Percentiles rank a stretch among this genome's conserved stretches.
These are phyloP conservation scores for Drosophila azteca DNA, from an alignment of 1,140 invertebrate genomes.

Conservation along the genomic window DNA sequence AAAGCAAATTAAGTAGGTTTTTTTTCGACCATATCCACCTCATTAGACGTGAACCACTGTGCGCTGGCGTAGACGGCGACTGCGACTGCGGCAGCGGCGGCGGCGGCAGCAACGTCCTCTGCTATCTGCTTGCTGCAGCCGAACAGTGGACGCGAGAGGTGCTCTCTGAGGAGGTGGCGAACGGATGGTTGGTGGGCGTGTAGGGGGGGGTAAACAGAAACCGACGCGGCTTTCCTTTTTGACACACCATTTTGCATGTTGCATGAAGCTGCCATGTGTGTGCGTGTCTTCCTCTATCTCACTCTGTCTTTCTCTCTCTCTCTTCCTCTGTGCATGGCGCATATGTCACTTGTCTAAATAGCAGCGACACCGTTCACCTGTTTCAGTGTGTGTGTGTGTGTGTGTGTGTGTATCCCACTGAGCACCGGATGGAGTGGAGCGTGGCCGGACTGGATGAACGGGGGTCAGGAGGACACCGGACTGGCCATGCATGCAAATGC, in stretches of 20 bases:
- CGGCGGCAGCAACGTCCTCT: conserved; percentile 10
- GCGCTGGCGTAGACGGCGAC: neutral
- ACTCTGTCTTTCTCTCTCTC: conserved; percentile 1
- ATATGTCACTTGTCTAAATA: conserved; percentile 80
- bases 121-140: conserved; percentile 11
- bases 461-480: conserved; percentile 29
- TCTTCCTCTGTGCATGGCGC: conserved; percentile 36
- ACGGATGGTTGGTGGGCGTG: neutral
- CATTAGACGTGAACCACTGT: conserved; percentile 8
- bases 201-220: conserved; percentile 25
- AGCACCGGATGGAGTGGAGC: neutral
- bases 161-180: neutral
- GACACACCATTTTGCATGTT: conserved; percentile 74
- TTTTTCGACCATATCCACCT: too few relatives aligned
- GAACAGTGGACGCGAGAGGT: neutral
- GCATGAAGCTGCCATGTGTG: conserved; percentile 43
- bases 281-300: conserved; percentile 23
- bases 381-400: too few relatives aligned
- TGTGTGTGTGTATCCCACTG: too few relatives aligned
- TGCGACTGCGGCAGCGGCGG: too few relatives aligned
- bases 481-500: conserved; percentile 80
- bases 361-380: conserved; percentile 64
- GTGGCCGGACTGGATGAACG: neutral
- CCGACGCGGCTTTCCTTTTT: conserved; percentile 68
- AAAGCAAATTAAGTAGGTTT: too few relatives aligned